phyloP scores from a whole-genome alignment of 2,888 invertebrate genomes.

The Acholoe squamosa region DNA sequence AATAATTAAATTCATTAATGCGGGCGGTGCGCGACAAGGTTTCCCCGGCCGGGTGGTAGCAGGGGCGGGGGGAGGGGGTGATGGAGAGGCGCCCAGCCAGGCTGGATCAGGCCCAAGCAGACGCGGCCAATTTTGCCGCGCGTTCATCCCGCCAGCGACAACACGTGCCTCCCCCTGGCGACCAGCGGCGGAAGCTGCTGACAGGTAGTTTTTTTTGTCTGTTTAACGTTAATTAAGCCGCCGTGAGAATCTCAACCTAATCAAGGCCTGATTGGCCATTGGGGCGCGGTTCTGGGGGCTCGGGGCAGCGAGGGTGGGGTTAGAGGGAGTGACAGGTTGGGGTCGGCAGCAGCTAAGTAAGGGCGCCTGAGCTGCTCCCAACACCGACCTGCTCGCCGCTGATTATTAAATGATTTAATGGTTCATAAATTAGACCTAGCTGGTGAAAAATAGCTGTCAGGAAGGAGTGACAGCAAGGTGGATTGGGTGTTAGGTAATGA shows the following conservation, averaged over 20 bases:
- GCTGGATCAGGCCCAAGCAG: neutral
- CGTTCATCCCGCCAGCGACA: constrained; percentile 12
- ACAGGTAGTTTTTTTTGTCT: constrained; percentile 42
- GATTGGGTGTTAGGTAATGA: constrained; percentile 48
- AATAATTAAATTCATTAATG: constrained; percentile 61
- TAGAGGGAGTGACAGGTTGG: neutral
- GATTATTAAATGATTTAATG: constrained; percentile 40
- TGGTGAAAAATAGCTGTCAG: constrained; percentile 43
- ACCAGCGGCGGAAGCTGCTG: constrained; percentile 26
- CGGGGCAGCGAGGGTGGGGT: neutral
- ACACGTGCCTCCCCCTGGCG: constrained; percentile 19
- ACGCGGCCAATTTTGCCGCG: constrained; percentile 5
- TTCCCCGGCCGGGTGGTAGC: neutral
- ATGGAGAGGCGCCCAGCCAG: neutral
- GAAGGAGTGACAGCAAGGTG: neutral
- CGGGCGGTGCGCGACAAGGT: constrained; percentile 17
- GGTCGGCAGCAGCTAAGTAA: neutral
- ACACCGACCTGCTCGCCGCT: constrained; percentile 4
- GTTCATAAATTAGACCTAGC: constrained; percentile 30
- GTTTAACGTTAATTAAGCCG: constrained; percentile 59
- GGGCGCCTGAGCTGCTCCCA: constrained; percentile 1
- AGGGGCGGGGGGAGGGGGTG: neutral
- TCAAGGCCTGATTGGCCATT: constrained; percentile 43
- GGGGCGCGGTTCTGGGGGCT: neutral
- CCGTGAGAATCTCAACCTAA: constrained; percentile 57